A percentile compares a stretch with the other conserved stretches of the same genome.
Conservation (phyloP, 1,140 invertebrate genomes). For the Coptotermes formosanus region DNA sequence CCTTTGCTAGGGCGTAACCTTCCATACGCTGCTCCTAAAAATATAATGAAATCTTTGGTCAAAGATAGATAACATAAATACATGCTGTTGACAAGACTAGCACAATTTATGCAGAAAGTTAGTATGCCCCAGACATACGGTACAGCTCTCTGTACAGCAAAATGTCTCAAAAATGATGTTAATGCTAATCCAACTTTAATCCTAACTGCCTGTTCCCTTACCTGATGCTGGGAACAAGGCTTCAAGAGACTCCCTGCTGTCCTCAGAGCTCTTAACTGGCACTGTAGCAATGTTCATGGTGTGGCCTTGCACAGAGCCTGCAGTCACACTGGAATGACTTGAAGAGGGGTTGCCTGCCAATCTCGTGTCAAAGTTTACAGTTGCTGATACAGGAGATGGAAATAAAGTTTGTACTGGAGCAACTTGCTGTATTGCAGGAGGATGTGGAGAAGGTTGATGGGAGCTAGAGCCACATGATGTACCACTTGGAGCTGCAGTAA, state of each 20-base stretch:
- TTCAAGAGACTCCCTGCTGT: constrained; percentile 46
- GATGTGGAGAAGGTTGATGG: constrained; percentile 26
- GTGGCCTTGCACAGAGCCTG: constrained; percentile 16
- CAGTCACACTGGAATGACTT: constrained; percentile 2
- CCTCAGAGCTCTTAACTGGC: constrained; percentile 37
- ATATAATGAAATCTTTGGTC: too few species aligned
- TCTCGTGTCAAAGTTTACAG: constrained; percentile 6
- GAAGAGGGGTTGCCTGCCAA: neutral
- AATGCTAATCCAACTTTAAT: too few species aligned
- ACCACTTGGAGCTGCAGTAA: neutral
- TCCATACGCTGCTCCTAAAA: too few species aligned
- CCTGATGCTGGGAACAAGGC: constrained; percentile 50
- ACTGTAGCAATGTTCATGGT: constrained; percentile 26
- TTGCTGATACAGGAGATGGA: constrained; percentile 23
- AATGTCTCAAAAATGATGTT: too few species aligned
- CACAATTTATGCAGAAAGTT: too few species aligned
- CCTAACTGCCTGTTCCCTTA: constrained; percentile 33
- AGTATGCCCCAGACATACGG: too few species aligned
- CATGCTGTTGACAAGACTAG: too few species aligned
- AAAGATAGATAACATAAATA: too few species aligned
- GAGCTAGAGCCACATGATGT: neutral
- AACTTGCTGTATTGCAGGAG: constrained; percentile 20
- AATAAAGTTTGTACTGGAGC: constrained; percentile 29
- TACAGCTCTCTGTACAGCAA: too few species aligned
- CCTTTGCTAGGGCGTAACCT: too few species aligned